These are phyloP conservation scores for Muraenolepis orangiensis DNA, from an alignment of 2,797 vertebrate species.

Conservation along the genomic window DNA sequence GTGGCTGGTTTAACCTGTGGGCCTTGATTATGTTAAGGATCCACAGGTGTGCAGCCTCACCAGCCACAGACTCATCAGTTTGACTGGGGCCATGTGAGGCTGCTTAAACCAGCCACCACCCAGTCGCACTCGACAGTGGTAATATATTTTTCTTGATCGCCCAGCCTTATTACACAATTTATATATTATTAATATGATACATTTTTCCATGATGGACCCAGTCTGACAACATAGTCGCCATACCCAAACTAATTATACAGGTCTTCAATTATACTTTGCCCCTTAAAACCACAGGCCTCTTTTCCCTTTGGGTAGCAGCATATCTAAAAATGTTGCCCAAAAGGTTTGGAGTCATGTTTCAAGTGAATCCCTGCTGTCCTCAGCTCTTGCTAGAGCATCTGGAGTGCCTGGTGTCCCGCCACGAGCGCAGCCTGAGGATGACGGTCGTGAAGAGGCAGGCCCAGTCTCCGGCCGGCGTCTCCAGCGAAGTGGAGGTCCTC, in stretches of 20 bases:
- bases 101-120: too few relatives aligned
- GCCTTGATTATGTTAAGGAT: too few relatives aligned
- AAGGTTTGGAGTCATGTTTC: not conserved
- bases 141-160: too few relatives aligned
- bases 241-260: not conserved
- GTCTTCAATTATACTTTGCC: not conserved
- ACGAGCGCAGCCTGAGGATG: conserved; percentile 94
- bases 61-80: too few relatives aligned
- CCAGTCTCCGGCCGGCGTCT: conserved; percentile 95
- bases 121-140: too few relatives aligned
- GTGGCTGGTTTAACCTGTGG: too few relatives aligned
- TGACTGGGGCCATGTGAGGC: too few relatives aligned
- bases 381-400: conserved; percentile 92
- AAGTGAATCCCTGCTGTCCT: conserved; percentile 1
- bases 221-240: not conserved
- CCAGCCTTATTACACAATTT: too few relatives aligned
- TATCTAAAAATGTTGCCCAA: too few relatives aligned
- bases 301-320: too few relatives aligned
- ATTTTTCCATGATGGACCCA: not conserved
- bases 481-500: conserved; percentile 96
- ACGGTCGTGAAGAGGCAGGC: conserved; percentile 97
- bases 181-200: too few relatives aligned
- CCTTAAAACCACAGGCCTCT: not conserved
- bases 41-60: too few relatives aligned
- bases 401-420: conserved; percentile 95